Evolutionary conservation across 1,140 invertebrate genomes (phyloP).

Genomic region (Maniola jurtina): DNA sequence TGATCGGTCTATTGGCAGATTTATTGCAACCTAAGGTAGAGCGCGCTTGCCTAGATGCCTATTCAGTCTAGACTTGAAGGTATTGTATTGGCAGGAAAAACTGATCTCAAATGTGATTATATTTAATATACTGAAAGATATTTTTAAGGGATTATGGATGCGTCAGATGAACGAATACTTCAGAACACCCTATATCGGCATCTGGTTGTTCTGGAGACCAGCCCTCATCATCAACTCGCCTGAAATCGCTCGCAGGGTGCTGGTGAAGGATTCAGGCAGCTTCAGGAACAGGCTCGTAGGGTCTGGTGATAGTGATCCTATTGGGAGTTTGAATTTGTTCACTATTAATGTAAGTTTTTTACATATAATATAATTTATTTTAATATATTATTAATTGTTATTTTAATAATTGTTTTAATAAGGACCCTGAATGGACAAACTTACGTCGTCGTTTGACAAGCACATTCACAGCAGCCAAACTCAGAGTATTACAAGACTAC

Average conservation of each 20-base stretch:
- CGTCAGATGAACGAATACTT: conserved; percentile 34
- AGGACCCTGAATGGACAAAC: conserved; percentile 32
- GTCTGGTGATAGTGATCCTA: conserved; percentile 39
- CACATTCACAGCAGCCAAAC: conserved; percentile 39
- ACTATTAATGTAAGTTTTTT: conserved; percentile 45
- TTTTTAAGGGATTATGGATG: conserved; percentile 47
- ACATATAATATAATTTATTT: too few relatives aligned
- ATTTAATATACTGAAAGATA: too few relatives aligned
- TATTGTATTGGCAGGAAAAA: too few relatives aligned
- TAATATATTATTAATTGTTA: too few relatives aligned
- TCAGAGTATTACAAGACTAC: conserved; percentile 24
- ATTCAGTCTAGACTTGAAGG: too few relatives aligned
- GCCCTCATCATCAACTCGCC: conserved; percentile 52
- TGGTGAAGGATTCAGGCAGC: conserved; percentile 41
- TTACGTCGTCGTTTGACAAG: conserved; percentile 34
- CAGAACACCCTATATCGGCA: conserved; percentile 44
- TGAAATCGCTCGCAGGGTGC: conserved; percentile 40
- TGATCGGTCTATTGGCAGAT: too few relatives aligned
- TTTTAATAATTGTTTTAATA: too few relatives aligned
- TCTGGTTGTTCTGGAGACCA: conserved; percentile 57
- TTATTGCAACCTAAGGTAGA: too few relatives aligned
- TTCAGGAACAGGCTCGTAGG: conserved; percentile 47
- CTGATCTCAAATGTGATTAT: too few relatives aligned
- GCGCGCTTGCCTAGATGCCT: too few relatives aligned
- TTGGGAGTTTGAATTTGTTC: conserved; percentile 46